These are phyloP conservation scores for Drosophila diplacantha DNA, from an alignment of 2,888 invertebrate species.

Conservation along the genomic window DNA sequence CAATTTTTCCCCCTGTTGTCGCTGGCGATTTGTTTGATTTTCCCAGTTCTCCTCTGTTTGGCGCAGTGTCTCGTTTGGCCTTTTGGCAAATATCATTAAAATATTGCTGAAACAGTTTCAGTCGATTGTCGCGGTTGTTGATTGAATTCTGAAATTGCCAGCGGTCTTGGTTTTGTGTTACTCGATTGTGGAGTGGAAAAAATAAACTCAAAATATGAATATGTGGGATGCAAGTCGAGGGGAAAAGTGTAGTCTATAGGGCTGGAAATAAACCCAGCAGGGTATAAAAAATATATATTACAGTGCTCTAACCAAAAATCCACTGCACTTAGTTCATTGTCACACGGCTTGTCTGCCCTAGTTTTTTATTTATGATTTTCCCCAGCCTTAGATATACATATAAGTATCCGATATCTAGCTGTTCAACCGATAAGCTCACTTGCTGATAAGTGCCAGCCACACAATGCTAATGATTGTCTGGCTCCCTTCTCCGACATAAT, in stretches of 20 bases:
- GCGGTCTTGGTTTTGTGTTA: constrained; percentile 3
- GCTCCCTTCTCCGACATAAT: background rate
- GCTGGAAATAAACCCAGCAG: background rate
- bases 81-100: constrained; percentile 38
- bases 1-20: background rate
- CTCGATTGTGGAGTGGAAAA: background rate
- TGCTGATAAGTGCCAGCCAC: constrained; percentile 2
- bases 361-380: background rate
- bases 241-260: background rate
- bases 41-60: constrained; percentile 12
- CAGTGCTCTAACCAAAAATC: background rate
- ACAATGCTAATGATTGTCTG: constrained; percentile 3
- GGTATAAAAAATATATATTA: background rate
- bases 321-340: background rate
- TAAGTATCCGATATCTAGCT: background rate
- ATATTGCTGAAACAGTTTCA: constrained; percentile 31
- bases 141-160: constrained; percentile 15
- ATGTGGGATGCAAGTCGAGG: background rate
- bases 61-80: constrained; percentile 20
- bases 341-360: constrained; percentile 4
- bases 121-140: constrained; percentile 24
- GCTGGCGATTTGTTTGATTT: constrained; percentile 4
- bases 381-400: background rate
- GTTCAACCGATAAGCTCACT: constrained; percentile 1
- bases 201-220: background rate